These are phyloP conservation scores for Leucoraja erinaceus DNA, from an alignment of 2,113 vertebrate species.

Conservation along the genomic window DNA sequence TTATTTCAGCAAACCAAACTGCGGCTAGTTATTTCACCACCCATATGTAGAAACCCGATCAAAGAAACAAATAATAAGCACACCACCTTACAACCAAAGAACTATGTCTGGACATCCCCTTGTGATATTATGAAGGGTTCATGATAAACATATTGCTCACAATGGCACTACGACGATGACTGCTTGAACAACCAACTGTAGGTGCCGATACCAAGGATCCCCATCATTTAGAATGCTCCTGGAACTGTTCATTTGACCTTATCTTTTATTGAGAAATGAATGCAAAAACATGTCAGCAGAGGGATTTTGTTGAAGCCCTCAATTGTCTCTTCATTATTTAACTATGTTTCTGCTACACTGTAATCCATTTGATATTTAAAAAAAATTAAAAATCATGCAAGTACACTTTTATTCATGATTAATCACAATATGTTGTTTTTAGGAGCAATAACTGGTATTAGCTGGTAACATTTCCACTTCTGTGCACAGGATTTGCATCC, in stretches of 20 bases:
- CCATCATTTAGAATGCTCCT: background rate
- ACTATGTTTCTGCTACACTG: background rate
- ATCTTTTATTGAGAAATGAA: constrained; percentile 21
- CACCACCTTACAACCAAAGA: background rate
- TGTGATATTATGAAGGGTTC: background rate
- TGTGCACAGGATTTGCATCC: background rate
- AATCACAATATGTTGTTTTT: constrained; percentile 21
- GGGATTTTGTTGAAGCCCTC: background rate
- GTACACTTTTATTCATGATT: background rate
- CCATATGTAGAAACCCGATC: background rate
- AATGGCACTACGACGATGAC: background rate
- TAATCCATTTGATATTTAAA: background rate
- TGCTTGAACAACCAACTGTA: background rate
- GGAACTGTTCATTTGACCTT: background rate
- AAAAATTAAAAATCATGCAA: background rate
- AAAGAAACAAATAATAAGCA: background rate
- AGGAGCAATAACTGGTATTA: background rate
- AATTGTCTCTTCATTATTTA: background rate
- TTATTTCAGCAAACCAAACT: background rate
- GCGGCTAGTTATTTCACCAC: background rate
- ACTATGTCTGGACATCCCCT: background rate
- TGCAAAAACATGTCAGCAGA: background rate
- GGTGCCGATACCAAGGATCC: background rate
- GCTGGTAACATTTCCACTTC: background rate
- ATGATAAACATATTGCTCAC: background rate